These are phyloP conservation scores for Drosophila lacicola DNA, from an alignment of 2,888 invertebrate species.

Conservation along the genomic window DNA sequence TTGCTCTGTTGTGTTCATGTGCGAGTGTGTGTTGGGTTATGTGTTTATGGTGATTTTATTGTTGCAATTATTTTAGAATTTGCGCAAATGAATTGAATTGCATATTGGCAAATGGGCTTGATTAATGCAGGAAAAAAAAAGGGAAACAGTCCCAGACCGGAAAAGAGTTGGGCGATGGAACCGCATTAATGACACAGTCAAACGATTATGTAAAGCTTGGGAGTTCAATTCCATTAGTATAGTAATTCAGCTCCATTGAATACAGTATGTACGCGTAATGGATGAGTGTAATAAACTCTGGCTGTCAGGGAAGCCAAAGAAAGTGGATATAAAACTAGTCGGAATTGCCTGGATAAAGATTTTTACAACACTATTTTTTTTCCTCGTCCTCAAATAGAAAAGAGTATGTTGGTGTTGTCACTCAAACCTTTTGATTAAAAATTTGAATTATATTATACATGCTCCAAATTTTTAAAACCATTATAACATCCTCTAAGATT, in stretches of 20 bases:
- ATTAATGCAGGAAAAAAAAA: conserved; percentile 46
- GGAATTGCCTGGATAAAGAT: too few relatives aligned
- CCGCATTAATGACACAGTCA: conserved; percentile 20
- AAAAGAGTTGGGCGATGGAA: conserved; percentile 27
- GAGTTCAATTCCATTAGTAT: conserved; percentile 13
- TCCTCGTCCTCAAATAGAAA: too few relatives aligned
- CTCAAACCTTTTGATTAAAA: too few relatives aligned
- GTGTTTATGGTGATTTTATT: conserved; percentile 71
- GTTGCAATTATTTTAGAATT: conserved; percentile 67
- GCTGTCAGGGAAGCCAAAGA: too few relatives aligned
- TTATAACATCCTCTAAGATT: too few relatives aligned
- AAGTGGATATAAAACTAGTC: too few relatives aligned
- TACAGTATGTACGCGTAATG: too few relatives aligned
- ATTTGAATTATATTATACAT: too few relatives aligned
- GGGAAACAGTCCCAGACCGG: conserved; percentile 41
- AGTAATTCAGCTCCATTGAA: not conserved
- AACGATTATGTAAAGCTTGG: conserved; percentile 4
- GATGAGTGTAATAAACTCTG: conserved; percentile 1
- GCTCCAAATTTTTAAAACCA: too few relatives aligned
- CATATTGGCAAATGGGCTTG: conserved; percentile 57
- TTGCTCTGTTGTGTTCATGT: conserved; percentile 8
- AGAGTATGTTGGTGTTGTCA: too few relatives aligned
- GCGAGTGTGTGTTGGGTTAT: conserved; percentile 18
- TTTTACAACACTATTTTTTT: too few relatives aligned
- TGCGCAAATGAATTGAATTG: conserved; percentile 56